Percentiles rank a stretch among this genome's conserved stretches.
Evolutionary conservation across 2,113 vertebrate species (phyloP).

Genomic region (Balaeniceps rex): DNA sequence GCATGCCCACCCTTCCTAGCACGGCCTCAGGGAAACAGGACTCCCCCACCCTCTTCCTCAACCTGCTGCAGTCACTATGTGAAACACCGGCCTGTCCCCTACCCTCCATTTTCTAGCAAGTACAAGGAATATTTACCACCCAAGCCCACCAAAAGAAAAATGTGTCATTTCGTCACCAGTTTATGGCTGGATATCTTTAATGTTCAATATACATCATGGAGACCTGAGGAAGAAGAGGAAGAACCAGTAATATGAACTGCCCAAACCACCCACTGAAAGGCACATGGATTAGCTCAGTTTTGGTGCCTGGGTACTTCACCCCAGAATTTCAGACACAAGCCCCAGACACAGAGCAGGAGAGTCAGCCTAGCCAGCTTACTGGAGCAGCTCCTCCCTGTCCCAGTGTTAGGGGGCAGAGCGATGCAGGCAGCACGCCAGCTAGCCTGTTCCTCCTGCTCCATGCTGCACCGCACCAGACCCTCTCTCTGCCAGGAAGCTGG

Average conservation of each 20-base stretch:
- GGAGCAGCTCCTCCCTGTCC: neutral
- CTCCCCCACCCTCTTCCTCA: neutral
- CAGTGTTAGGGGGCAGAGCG: neutral
- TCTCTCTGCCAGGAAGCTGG: neutral
- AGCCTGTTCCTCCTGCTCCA: neutral
- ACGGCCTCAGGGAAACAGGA: neutral
- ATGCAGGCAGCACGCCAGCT: neutral
- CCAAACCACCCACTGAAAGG: neutral
- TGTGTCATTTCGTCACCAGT: neutral
- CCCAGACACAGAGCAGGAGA: neutral
- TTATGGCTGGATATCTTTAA: constrained; percentile 1
- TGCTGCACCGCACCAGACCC: accelerated
- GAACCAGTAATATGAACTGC: neutral
- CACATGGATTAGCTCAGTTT: neutral
- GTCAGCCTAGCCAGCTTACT: neutral
- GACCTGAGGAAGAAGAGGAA: neutral
- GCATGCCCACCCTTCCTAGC: neutral
- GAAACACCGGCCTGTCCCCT: neutral
- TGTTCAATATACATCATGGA: neutral
- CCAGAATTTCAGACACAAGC: neutral
- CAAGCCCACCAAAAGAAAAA: neutral
- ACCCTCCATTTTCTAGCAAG: neutral
- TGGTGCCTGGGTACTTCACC: neutral
- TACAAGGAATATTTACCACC: neutral
- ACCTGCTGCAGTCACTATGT: neutral